Base-by-base conservation (phyloP, 2,113 vertebrate species). In the Limnothrissa miodon region DNA sequence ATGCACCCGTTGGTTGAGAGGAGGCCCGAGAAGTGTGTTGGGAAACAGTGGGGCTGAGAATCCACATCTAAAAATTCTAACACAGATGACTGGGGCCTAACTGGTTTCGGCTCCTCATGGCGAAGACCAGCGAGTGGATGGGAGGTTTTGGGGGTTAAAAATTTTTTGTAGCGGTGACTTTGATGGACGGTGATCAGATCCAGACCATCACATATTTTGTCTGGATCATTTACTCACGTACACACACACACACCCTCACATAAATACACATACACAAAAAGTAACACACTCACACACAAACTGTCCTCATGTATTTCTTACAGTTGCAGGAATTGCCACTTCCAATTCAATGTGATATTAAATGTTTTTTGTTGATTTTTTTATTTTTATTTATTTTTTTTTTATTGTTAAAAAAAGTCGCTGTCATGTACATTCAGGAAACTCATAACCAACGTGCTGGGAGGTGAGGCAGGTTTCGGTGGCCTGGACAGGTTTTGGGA, bases 361-460 rank as follows among this genome's bases (percentile, higher is more conserved):
- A 74, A 74, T 36, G 29, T 74, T 74, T 74, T 36, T 74, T 3
- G 13, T 74, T 74, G 25, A n/a, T 29, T 70, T 70, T 15, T 10
- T 66, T 70, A 1, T 8, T 70, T 70, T 10, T 70, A 70, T 79
- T 39, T 79, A 56, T 88, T 87, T 89, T 90, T 83, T 88, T 70
- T 36, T 74, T 74, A 29, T 66, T 56, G 19, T 90, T 44, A 80
- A 91, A 70, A 70, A 70, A 74, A 74, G 66, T 74, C 29, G 33
- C 66, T 36, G 66, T 74, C 66, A 74, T 74, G 66, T 74, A 74
- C 92, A 92, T 92, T 93, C 92, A 90, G 66, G 66, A 74, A 74
- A 91, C 88, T 84, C 79, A 86, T 86, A 87, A 89, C 88, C 87
- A 89, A 87, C 91, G 92, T 90, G 92, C 90, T 91, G 91, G 82